These are phyloP conservation scores for Serranus cabrilla DNA, from an alignment of 2,797 vertebrate genomes.

Conservation along the genomic window DNA sequence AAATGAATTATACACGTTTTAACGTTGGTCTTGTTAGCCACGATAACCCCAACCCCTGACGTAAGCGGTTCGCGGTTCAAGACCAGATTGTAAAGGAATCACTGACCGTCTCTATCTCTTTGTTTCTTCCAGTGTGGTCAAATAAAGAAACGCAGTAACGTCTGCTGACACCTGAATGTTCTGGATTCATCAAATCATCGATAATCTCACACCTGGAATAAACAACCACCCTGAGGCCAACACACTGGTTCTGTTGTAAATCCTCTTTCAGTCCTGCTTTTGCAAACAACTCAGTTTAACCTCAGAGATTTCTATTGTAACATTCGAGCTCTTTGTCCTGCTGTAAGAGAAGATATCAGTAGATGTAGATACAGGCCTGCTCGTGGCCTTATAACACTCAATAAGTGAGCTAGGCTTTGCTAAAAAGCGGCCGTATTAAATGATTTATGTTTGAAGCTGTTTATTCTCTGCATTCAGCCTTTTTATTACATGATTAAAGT, in stretches of 20 bases:
- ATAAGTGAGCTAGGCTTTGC: slow-evolving; percentile 22
- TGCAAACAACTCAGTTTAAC: slow-evolving; percentile 47
- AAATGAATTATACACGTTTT: no score
- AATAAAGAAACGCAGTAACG: slow-evolving; percentile 64
- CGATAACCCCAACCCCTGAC: no score
- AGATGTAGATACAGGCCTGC: slow-evolving; percentile 29
- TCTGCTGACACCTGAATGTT: slow-evolving; percentile 54
- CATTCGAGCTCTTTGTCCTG: slow-evolving; percentile 62
- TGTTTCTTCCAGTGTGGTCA: slow-evolving; percentile 73
- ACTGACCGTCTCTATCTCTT: slow-evolving; percentile 5
- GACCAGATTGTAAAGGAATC: no score
- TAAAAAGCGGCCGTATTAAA: background rate
- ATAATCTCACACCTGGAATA: slow-evolving; percentile 13
- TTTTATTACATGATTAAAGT: slow-evolving; percentile 17
- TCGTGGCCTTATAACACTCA: background rate
- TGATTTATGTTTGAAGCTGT: background rate
- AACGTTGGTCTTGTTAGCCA: no score
- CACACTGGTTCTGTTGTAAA: slow-evolving; percentile 19
- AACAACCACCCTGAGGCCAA: slow-evolving; percentile 12
- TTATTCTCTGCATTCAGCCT: slow-evolving; percentile 8
- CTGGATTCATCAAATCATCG: slow-evolving; percentile 34
- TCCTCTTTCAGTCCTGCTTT: slow-evolving; percentile 57
- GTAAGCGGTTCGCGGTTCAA: no score
- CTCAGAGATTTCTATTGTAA: slow-evolving; percentile 45
- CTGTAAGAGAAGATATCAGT: slow-evolving; percentile 57